Base-by-base conservation (phyloP, 2,888 invertebrate genomes). In the Watsonalla cultraria region DNA sequence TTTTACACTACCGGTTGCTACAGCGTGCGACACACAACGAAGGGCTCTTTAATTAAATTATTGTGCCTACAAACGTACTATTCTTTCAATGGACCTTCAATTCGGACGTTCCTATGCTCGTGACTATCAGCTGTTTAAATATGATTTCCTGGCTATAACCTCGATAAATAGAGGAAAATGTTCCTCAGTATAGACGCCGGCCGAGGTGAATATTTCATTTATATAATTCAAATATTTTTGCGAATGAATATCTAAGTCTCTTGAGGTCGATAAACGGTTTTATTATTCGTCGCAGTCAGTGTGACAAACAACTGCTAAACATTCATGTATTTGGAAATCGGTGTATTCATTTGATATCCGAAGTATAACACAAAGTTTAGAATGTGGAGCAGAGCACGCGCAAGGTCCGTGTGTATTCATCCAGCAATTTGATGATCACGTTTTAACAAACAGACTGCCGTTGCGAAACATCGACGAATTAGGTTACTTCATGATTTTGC, bases 71-170 rank as follows among this genome's bases (percentile, higher is more conserved):
- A 68, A 66, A 65, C 62, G 69, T 64, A 68, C 58, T 68, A 60
- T 60, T 66, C 57, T 55, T 62, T 63, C 52, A 64, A 60, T 56
- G 61, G 67, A 71, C 78, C 81, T 82, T 80, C 77, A 73, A 69
- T 60, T 65, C 55, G 58, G 66, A 73, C 65, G 68, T 53, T 62
- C 52, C 57, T 67, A 65, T 59, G 65, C 60, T 73, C 71, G 70
- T 77, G 73, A 75, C 70, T 77, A 64, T 69, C 64, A 71, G 66
- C 66, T 68, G 64, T 60, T 68, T 66, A 66, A 68, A 68, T 56
- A 75, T 54, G 51, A 65, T 70, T 76, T 76, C 75, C 76, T 74
- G 63, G 63, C 74, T 56, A 51, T 61, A 68, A 64, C 67, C 62
- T 71, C 64, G 59, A 15, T 58, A 51, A 47, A 47, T 55, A 49